Conservation (phyloP, 2,113 vertebrate genomes). For the Pollachius pollachius region DNA sequence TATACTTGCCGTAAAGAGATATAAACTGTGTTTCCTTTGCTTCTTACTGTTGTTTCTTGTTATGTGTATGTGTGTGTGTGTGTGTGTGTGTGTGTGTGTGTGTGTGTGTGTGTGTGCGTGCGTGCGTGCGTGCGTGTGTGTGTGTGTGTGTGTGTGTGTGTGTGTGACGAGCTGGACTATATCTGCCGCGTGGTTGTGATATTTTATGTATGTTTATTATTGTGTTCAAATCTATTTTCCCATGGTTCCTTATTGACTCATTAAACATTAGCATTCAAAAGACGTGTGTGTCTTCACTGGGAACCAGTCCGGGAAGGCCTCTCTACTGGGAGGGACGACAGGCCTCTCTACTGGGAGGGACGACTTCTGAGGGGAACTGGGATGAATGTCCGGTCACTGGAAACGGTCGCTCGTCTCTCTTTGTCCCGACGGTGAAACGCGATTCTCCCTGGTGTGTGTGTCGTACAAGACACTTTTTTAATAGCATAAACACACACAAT, state of each 20-base stretch:
- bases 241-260: constrained; percentile 23
- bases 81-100: not conserved
- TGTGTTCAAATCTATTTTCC: constrained; percentile 28
- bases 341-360: too few relatives aligned
- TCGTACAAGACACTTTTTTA: not conserved
- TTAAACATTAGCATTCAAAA: constrained; percentile 18
- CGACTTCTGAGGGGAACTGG: too few relatives aligned
- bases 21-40: constrained; percentile 17
- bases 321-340: too few relatives aligned
- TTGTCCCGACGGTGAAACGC: not conserved
- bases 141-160: constrained; percentile 5
- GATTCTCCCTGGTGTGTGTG: constrained; percentile 4
- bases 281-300: not conserved
- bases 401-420: not conserved
- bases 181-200: constrained; percentile 9
- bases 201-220: constrained; percentile 10
- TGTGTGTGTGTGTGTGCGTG: too few relatives aligned
- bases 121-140: too few relatives aligned
- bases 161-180: constrained; percentile 7
- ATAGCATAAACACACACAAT: not conserved
- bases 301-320: too few relatives aligned
- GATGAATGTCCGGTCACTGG: too few relatives aligned
- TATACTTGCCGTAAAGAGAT: constrained; percentile 18
- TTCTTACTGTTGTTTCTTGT: constrained; percentile 9
- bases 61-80: too few relatives aligned